Conservation (phyloP, 2,888 invertebrate genomes). For the Alviniconcha strummeri region DNA sequence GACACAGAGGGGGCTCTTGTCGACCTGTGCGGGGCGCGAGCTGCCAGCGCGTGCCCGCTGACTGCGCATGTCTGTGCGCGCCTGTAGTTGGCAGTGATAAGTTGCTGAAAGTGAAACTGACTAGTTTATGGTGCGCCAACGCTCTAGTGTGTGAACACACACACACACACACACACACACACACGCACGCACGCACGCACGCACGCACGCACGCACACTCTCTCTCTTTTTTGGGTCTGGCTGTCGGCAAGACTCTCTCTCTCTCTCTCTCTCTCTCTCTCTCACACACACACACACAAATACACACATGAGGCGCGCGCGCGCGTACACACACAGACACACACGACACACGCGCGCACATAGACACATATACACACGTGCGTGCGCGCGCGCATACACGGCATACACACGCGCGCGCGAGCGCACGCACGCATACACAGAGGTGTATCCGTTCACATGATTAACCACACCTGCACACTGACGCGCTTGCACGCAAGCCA, state of each 20-base stretch:
- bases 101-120: slow-evolving; percentile 4
- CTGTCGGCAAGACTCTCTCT: no score
- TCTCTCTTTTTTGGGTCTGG: no score
- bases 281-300: not conserved
- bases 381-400: no score
- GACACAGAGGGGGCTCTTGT: slow-evolving; percentile 25
- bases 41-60: slow-evolving; percentile 18
- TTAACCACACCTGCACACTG: no score
- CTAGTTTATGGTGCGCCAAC: not conserved
- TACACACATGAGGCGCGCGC: not conserved
- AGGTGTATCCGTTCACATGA: no score
- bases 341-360: not conserved
- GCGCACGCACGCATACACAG: no score
- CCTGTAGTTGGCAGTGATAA: slow-evolving; percentile 22
- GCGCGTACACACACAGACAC: slow-evolving; percentile 17
- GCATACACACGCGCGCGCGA: no score
- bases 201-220: not conserved
- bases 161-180: not conserved
- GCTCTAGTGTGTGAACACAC: not conserved
- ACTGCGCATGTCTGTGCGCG: slow-evolving; percentile 25
- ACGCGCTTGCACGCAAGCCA: no score
- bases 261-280: no score
- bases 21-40: not conserved
- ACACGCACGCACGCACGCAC: not conserved
- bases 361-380: no score